Base-by-base conservation (phyloP, 2,113 vertebrate species). In the Labeo rohita region DNA sequence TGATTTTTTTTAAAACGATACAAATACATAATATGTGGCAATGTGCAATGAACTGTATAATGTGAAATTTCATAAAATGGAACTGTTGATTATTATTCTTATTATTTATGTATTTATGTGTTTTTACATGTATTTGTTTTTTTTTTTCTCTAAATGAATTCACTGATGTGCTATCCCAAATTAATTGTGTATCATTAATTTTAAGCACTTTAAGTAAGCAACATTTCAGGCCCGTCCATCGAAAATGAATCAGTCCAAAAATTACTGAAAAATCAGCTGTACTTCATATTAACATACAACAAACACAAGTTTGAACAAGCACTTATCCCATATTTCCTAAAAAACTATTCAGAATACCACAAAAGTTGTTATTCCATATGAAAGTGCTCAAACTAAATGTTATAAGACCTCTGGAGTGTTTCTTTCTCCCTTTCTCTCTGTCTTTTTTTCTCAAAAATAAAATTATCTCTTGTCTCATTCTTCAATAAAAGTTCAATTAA, bases 41-140 rank as follows among this genome's bases (percentile, higher is more conserved):
- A 97, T 94, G 97, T 98, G 98, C 97, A 98, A 98, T 98, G 96
- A 95, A 93, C 94, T 95, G 96, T 96, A 92, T 91, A 93, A 94
- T 96, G 96, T 97, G 96, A 95, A 87, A 85, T 93, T 92, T 95
- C 95, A 92, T 95, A 83, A 88, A 94, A 92, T 87, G 92, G 92
- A 93, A 91, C 83, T 85, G 77, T 93, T 92, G 93, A 94, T 79
- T 59, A 72, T 72, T 86, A 93, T 92, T 90, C 93, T 92, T 87
- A 93, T 94, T 92, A 92, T 91, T 91, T 93, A 61, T 89, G 88
- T 93, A 91, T 90, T 91, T 93, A 43, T 89, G 88, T 93, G 90
- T 90, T 93, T 94, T 85, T 88, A 84, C 63, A 75, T 87, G 8
- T 47, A 61, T 72, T 50, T 75, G 39, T 81, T 70, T 84, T 86